Evolutionary conservation across 2,888 invertebrate species (phyloP).

Genomic region (Isoperla grammatica): DNA sequence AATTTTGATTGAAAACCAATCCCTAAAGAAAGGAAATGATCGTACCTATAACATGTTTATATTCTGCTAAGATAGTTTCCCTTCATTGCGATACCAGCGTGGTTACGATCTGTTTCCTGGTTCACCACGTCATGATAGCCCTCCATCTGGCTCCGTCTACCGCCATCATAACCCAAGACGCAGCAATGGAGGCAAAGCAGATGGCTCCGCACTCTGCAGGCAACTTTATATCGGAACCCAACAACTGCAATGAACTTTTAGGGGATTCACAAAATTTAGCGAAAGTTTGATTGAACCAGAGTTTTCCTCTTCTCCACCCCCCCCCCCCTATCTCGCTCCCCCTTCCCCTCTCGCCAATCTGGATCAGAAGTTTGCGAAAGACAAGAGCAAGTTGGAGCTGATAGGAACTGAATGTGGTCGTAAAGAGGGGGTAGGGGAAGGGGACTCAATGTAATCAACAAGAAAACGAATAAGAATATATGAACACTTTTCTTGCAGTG

Average conservation of each 20-base stretch:
- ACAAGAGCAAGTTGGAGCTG: slow-evolving; percentile 14
- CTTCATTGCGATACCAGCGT: too few relatives aligned
- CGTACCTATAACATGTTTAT: too few relatives aligned
- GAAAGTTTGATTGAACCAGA: slow-evolving; percentile 16
- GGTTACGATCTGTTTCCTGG: too few relatives aligned
- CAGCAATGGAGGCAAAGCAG: neutral
- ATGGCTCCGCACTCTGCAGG: slow-evolving; percentile 5
- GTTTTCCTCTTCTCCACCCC: slow-evolving; percentile 1
- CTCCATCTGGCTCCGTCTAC: too few relatives aligned
- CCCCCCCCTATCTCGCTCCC: too few relatives aligned
- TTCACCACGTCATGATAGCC: too few relatives aligned
- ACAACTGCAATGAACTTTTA: slow-evolving; percentile 17
- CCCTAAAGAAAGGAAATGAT: too few relatives aligned
- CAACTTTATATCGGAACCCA: slow-evolving; percentile 4
- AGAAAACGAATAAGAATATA: slow-evolving; percentile 7
- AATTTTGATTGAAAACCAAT: too few relatives aligned
- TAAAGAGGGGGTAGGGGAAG: slow-evolving; percentile 2
- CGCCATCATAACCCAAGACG: too few relatives aligned
- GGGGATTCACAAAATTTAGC: slow-evolving; percentile 14
- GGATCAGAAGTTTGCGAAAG: slow-evolving; percentile 9
- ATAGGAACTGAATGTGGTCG: slow-evolving; percentile 17
- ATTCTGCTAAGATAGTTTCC: too few relatives aligned
- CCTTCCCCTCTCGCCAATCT: neutral
- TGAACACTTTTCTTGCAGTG: neutral
- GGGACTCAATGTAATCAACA: slow-evolving; percentile 3